Percentiles rank a stretch among this genome's conserved stretches.
Conservation (phyloP, 2,888 invertebrate species). For the Temnothorax rugatulus region DNA sequence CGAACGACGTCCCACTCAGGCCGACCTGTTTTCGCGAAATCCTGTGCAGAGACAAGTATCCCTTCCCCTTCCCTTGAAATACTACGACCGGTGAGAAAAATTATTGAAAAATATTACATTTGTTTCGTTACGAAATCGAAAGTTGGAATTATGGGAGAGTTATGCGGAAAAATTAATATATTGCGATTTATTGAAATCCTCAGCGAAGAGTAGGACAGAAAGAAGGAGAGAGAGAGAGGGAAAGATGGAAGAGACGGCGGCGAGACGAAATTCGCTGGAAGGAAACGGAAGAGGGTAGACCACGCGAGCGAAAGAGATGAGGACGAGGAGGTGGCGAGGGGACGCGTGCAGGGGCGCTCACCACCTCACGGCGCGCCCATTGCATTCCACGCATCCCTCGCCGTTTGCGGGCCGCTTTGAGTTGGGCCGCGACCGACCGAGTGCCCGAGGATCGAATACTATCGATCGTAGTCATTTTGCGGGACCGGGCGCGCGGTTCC, state of each 20-base stretch:
- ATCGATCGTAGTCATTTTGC: constrained; percentile 76
- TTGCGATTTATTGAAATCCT: not conserved
- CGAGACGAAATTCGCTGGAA: constrained; percentile 16
- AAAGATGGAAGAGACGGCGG: not conserved
- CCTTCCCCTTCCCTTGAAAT: not conserved
- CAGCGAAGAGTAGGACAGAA: no score
- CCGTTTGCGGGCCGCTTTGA: constrained; percentile 81
- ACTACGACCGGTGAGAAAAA: not conserved
- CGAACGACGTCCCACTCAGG: not conserved
- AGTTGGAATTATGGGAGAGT: not conserved
- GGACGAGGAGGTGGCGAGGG: constrained; percentile 50
- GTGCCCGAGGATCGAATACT: constrained; percentile 73
- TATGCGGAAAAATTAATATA: not conserved
- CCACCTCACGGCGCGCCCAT: constrained; percentile 83
- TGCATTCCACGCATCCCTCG: constrained; percentile 84
- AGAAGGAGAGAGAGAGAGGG: not conserved
- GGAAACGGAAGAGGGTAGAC: constrained; percentile 40
- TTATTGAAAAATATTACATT: not conserved
- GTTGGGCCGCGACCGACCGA: constrained; percentile 74
- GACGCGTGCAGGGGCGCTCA: constrained; percentile 67
- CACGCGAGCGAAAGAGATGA: constrained; percentile 17
- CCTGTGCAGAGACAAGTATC: not conserved
- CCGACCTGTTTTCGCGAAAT: constrained; percentile 9
- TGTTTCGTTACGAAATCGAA: not conserved
- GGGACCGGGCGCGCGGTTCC: constrained; percentile 46